Evolutionary conservation across 2,113 vertebrate genomes (phyloP), one percentile per base, ranked within the genome.

Genomic region (Lichenostomus cassidix): DNA sequence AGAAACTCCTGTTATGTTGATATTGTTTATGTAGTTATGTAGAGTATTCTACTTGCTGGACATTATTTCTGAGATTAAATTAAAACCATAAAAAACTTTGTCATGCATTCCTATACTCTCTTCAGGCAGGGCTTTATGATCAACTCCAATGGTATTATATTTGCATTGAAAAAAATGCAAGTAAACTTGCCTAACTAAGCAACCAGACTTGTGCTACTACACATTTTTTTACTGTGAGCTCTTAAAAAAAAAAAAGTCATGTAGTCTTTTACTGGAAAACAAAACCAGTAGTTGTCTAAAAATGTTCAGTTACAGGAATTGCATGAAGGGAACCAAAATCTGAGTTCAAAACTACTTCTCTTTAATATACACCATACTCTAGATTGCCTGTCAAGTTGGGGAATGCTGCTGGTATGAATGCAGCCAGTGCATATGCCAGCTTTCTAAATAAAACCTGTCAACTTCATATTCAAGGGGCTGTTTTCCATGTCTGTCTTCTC

Each of bases 361-460:
- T 93, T 84, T 94, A 94, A 90, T 56, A 91, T 64, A 93, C 47
- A 77, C 75, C 63, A 52, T 25, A 33, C 12, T 82, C 73, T 76
- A 86, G 92, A 95, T 85, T 85, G 79, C 94, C 87, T 97, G 95
- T 96, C 95, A 94, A 58, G 90, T 56, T 94, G 77, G 62, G 64
- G 90, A 95, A 87, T 46, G 65, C 81, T 90, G 95, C 87, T 88
- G 79, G 82, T 94, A 89, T 39, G 90, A 94, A 90, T 87, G 58
- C 82, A 96, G 83, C 65, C 76, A 80, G 69, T 83, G 82, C 94
- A 96, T 96, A 92, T 94, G 92, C 59, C 80, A 74, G 75, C 82
- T 96, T 97, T 95, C 96, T 96, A 97, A 97, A 97, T 95, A 97
- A 97, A 96, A 94, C 86, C 83, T 95, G 80, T 94, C 97, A 97